These are phyloP conservation scores for Tetramorium parvispinum DNA, from an alignment of 1,140 invertebrate species.

Conservation along the genomic window DNA sequence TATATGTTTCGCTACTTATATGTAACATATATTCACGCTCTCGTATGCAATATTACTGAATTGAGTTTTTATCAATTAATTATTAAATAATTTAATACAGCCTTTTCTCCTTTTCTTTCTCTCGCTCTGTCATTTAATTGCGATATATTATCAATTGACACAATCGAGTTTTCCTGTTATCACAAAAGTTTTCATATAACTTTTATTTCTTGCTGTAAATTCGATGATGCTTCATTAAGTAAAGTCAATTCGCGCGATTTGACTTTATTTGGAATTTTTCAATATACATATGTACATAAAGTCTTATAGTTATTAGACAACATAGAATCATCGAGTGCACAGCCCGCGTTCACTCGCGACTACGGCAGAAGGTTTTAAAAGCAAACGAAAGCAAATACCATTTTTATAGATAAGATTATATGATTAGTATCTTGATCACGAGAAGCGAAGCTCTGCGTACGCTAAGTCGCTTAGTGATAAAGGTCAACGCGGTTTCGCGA, in stretches of 20 bases:
- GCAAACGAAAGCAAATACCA: constrained; percentile 37
- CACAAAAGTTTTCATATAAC: background rate
- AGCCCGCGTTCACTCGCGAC: background rate
- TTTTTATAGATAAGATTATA: constrained; percentile 48
- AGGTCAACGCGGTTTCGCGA: constrained; percentile 21
- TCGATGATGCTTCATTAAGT: background rate
- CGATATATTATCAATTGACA: background rate
- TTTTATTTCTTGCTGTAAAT: background rate
- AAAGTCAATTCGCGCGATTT: background rate
- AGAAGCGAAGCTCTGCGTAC: background rate
- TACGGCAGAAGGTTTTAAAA: background rate
- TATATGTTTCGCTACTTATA: too few species aligned
- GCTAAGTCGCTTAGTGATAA: background rate
- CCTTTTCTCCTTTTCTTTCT: background rate
- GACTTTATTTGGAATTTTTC: background rate
- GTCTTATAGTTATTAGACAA: background rate
- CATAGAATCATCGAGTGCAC: background rate
- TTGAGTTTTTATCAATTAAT: background rate
- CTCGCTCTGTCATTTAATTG: background rate
- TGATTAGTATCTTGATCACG: constrained; percentile 42
- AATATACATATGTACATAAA: background rate
- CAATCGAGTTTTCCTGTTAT: background rate
- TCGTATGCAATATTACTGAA: background rate
- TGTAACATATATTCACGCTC: background rate
- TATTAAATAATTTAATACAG: background rate